phyloP scores from a whole-genome alignment of 2,113 vertebrate genomes.

The Chinchilla lanigera region DNA sequence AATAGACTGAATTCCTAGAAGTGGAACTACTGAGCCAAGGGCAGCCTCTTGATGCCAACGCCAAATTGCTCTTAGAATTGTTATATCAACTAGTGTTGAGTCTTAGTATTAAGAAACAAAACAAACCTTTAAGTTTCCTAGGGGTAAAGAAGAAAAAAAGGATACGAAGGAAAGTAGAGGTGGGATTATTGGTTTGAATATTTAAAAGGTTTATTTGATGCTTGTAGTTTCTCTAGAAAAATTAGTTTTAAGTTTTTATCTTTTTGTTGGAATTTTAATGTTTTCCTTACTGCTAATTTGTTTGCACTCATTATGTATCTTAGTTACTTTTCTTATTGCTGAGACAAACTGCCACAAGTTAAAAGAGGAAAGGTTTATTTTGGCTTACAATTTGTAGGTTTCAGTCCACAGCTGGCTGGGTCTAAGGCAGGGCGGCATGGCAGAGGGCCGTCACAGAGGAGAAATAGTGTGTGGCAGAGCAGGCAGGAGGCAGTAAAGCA shows the following conservation, averaged over 20 bases:
- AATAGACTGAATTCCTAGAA: neutral
- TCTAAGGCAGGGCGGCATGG: neutral
- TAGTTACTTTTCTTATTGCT: neutral
- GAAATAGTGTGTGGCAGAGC: neutral
- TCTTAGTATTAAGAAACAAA: neutral
- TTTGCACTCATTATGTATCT: neutral
- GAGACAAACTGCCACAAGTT: neutral
- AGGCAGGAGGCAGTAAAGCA: neutral
- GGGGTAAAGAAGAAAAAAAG: no score
- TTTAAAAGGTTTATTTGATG: neutral
- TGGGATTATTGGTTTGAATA: neutral
- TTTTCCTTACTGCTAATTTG: neutral
- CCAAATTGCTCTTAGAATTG: neutral
- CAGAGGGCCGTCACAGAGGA: neutral
- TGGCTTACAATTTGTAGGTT: neutral
- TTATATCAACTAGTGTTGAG: neutral
- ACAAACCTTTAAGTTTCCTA: neutral
- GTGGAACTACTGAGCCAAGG: neutral
- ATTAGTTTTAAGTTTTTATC: neutral
- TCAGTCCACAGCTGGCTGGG: neutral
- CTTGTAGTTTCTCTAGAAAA: constrained; percentile 25
- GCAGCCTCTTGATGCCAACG: neutral
- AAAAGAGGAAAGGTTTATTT: neutral
- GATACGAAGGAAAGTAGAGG: neutral
- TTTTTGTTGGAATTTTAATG: neutral